phyloP scores from a whole-genome alignment of 35 echinoderm and acorn worm genomes.

The Eucidaris tribuloides region DNA sequence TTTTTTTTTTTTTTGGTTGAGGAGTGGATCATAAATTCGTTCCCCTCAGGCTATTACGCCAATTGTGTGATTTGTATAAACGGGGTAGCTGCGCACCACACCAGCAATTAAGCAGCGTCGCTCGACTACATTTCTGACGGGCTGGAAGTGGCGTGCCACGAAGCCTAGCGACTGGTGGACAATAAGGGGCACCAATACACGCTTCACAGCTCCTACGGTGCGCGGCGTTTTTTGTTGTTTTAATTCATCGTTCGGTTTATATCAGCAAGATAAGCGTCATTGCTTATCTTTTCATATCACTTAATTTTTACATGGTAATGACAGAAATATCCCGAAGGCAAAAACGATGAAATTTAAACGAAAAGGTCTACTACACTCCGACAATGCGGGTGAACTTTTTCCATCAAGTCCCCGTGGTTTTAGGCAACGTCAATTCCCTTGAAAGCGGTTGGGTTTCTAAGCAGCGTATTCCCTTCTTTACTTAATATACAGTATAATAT shows the following conservation, averaged over 20 bases:
- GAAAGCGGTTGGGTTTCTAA: too few relatives aligned
- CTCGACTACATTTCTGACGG: not conserved
- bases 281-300: conserved; percentile 18
- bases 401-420: too few relatives aligned
- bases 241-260: conserved; percentile 8
- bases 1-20: too few relatives aligned
- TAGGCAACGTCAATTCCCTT: too few relatives aligned
- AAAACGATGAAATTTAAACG: conserved; percentile 29
- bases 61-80: too few relatives aligned
- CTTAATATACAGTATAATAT: too few relatives aligned
- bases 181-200: not conserved
- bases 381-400: too few relatives aligned
- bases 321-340: conserved; percentile 1
- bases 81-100: too few relatives aligned
- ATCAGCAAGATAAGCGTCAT: not conserved
- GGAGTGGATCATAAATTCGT: too few relatives aligned
- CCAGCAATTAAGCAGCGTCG: conserved; percentile 11
- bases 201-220: not conserved
- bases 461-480: too few relatives aligned
- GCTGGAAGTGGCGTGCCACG: not conserved
- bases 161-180: conserved; percentile 16
- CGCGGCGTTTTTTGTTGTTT: conserved; percentile 14
- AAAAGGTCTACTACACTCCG: too few relatives aligned
- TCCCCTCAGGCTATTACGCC: too few relatives aligned
- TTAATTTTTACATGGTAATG: conserved; percentile 18